Base-by-base conservation (phyloP, 2,888 invertebrate species). In the Steinernema scapterisci region DNA sequence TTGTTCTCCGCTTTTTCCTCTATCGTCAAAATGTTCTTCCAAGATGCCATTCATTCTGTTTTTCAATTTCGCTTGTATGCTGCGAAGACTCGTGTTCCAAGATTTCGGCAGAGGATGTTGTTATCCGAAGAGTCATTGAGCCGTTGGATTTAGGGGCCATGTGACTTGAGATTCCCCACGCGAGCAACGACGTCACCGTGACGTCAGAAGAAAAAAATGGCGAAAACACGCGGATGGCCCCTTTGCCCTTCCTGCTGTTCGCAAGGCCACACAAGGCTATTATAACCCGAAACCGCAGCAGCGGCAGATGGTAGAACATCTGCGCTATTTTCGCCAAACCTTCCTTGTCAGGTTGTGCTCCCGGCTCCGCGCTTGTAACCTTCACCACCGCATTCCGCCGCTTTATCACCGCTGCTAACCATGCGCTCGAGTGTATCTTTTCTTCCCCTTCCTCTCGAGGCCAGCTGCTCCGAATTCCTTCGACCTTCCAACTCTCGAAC, bases 221-320 rank as follows among this genome's bases (percentile, higher is more conserved):
- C 63, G 54, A 54, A 54, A 54, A 54, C 54, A 54, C 2, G 16
- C 54, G 54, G 54, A 38, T 38, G 38, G 21, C 23, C 54, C 54
- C 13, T 13, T 16, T 19, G 1, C 19, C 63, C 9, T 31, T 63
- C 25, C 31, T 13, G 27, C 54, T 11, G n/a, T n/a, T n/a, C n/a
- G n/a, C n/a, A n/a, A 54, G 54, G 54, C 54, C 54, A 16, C 27
- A 27, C 5, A 27, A 19, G 27, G 31, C 38, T 38, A 38, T 38
- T 38, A n/a, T n/a, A n/a, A 9, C 38, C 38, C 38, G 9, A 38
- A 38, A 38, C 38, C 38, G 38, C 38, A 38, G 38, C 38, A 9
- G 23, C 19, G 54, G 54, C 23, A 9, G 31, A 63, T 31, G 31
- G 31, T 1, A 31, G 63, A 6, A 19, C 31, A 31, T 25, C 63